Conservation (phyloP, 1,140 invertebrate genomes). For the Orius insidiosus region DNA sequence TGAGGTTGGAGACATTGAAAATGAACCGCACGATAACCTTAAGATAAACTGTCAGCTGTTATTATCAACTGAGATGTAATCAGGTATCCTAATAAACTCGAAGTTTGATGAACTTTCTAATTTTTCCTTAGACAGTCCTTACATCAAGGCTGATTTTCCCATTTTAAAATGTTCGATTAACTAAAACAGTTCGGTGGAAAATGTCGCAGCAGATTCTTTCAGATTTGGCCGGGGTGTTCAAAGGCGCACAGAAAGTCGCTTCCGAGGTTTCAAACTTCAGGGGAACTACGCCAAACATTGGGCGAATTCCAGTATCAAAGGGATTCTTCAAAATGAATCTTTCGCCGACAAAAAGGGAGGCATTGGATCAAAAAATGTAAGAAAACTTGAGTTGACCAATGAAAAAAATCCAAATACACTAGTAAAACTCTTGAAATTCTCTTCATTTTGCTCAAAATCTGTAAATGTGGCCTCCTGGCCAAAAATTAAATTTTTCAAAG, state of each 20-base stretch:
- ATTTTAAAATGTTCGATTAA: too few relatives aligned
- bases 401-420: background rate
- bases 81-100: too few relatives aligned
- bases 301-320: constrained; percentile 43
- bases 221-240: constrained; percentile 39
- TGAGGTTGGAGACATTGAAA: too few relatives aligned
- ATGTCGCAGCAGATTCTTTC: constrained; percentile 34
- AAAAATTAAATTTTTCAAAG: constrained; percentile 16
- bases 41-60: too few relatives aligned
- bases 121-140: too few relatives aligned
- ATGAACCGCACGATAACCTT: too few relatives aligned
- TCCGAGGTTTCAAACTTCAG: constrained; percentile 37
- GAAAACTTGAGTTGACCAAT: background rate
- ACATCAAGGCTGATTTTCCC: too few relatives aligned
- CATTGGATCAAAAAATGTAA: background rate
- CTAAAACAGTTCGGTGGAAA: too few relatives aligned
- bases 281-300: constrained; percentile 32
- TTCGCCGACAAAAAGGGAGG: background rate
- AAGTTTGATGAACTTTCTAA: too few relatives aligned
- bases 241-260: constrained; percentile 38
- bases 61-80: too few relatives aligned
- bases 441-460: background rate
- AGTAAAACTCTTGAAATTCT: constrained; percentile 1
- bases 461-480: too few relatives aligned
- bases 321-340: constrained; percentile 15